Percentiles rank a stretch among this genome's conserved stretches.
These are phyloP conservation scores for western clawed frog (Xenopus tropicalis) DNA, from an alignment of 2,113 vertebrate genomes.

Conservation along the genomic window UCB_Xtro_10.0 CM004446.2:130291001-130291500, in stretches of 20 bases:
- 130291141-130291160: slow-evolving; percentile 34
- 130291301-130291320: no score
- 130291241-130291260: slow-evolving; percentile 2
- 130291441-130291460: no score
- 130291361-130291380: no score
- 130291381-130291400: no score
- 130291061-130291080: slow-evolving; percentile 17
- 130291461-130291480: no score
- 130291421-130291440: no score
- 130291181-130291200: slow-evolving; percentile 22
- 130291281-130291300: not conserved
- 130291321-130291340: no score
- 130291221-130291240: slow-evolving; percentile 5
- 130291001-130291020: slow-evolving; percentile 26
- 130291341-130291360: no score
- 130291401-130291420: no score
- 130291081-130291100: not conserved
- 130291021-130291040: slow-evolving; percentile 19
- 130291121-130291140: slow-evolving; percentile 36
- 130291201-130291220: slow-evolving; percentile 33
- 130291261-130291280: not conserved
- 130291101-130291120: slow-evolving; percentile 39
- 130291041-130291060: slow-evolving; percentile 29
- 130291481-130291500: no score
- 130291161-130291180: slow-evolving; percentile 32